Evolutionary conservation across 2,888 invertebrate genomes (phyloP), one percentile per base, ranked within the genome.

Genomic region (Tachina lurida): DNA sequence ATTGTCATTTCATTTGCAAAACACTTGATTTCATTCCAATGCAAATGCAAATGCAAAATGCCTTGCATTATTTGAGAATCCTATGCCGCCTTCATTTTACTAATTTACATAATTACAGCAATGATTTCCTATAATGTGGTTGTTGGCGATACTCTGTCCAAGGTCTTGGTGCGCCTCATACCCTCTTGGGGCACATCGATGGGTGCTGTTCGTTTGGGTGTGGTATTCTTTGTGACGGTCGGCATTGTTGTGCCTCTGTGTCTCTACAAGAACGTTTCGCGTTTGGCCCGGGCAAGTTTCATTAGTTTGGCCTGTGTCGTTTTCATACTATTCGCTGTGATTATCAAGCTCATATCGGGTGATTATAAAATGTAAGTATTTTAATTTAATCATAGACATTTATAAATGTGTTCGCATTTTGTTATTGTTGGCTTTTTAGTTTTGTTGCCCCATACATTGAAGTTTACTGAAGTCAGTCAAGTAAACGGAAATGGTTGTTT

Each of bases 61-160:
- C 22, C 10, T 67, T 54, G 22, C 19, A 43, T 60, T 70, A 17
- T 45, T 13, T 58, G 65, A 65, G 17, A 41, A 8, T 71, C 65
- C 22, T 7, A 9, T 68, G 31, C 65, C 10, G 52, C 10, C 15
- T 49, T 65, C 47, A 17, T 45, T 54, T 54, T 1, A 62, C 47
- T 71, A 81, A 73, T 79, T 60, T 78, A 58, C 62, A 45, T 78
- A 83, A 88, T 94, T 94, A 54, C 94, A 97, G 97, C 97, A 10
- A 97, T 97, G 97, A 96, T 97, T 83, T 97, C 97, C 80, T 97
- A 97, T 92, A 97, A 97, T 92, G 96, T 97, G 19, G 97, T 97
- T 22, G 97, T 97, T 45, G 97, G 97, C 22, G 97, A 97, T 91
- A 97, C 97, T 0, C 94, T 97, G 60, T 97, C 97, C 17, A 97